Conservation (phyloP, 2,888 invertebrate genomes). For the Caenorhabditis drosophilae region DNA sequence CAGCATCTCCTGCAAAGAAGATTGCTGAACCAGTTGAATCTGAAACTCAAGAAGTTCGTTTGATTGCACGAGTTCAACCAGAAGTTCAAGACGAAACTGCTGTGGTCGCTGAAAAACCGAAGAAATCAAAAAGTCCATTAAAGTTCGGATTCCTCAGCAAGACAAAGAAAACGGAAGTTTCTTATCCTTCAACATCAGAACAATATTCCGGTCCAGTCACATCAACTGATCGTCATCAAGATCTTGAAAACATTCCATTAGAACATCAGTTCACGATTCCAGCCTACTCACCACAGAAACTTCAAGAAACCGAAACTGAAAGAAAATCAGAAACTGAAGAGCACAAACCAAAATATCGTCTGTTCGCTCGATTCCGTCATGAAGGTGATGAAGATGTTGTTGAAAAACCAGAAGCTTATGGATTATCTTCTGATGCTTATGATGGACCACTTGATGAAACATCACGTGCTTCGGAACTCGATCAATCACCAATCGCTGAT, state of each 20-base stretch:
- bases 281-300: constrained; percentile 16
- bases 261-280: constrained; percentile 9
- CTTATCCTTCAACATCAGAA: constrained; percentile 4
- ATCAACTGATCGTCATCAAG: constrained; percentile 9
- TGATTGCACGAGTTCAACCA: constrained; percentile 9
- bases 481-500: constrained; percentile 10
- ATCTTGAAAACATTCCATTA: constrained; percentile 24
- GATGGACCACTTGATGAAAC: constrained; percentile 24
- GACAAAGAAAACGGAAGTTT: background rate
- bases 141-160: constrained; percentile 10
- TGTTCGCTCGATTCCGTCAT: background rate
- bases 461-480: constrained; percentile 10
- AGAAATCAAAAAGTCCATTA: constrained; percentile 9
- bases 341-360: background rate
- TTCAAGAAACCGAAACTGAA: background rate
- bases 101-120: constrained; percentile 10
- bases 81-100: constrained; percentile 5
- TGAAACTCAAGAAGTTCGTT: constrained; percentile 5
- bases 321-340: background rate
- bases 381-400: background rate
- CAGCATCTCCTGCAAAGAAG: constrained; percentile 9
- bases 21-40: constrained; percentile 6
- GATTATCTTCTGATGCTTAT: constrained; percentile 9
- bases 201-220: constrained; percentile 29
- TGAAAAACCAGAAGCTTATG: constrained; percentile 8